These are phyloP conservation scores for Zelleria hepariella DNA, from an alignment of 2,888 invertebrate species.

Conservation along the genomic window DNA sequence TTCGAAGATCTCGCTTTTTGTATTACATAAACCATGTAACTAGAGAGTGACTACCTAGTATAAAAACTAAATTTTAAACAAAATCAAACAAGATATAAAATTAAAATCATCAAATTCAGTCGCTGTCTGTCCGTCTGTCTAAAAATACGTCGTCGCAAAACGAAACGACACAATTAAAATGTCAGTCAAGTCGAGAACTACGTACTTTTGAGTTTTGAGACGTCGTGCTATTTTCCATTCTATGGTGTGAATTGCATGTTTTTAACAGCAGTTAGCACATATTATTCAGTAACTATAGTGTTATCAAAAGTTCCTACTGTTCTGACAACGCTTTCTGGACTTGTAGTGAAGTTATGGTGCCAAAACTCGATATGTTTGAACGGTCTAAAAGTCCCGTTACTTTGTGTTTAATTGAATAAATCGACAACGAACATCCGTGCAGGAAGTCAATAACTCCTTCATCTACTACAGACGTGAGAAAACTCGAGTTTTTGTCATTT, in stretches of 20 bases:
- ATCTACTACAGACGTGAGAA: conserved; percentile 39
- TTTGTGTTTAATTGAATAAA: background rate
- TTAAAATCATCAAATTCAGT: no score
- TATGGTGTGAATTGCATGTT: conserved; percentile 23
- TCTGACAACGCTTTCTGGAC: background rate
- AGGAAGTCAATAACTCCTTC: conserved; percentile 7
- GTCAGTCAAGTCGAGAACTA: conserved; percentile 40
- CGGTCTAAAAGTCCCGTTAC: background rate
- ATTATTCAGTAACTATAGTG: conserved; percentile 12
- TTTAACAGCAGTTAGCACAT: conserved; percentile 27
- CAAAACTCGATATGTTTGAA: background rate
- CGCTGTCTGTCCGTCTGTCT: no score
- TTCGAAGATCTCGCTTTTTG: no score
- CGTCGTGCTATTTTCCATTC: conserved; percentile 28
- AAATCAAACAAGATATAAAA: no score
- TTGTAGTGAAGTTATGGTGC: background rate
- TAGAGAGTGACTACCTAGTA: no score
- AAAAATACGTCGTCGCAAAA: no score
- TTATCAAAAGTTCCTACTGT: conserved; percentile 1
- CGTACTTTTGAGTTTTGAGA: conserved; percentile 53
- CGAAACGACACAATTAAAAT: conserved; percentile 26
- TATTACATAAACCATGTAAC: no score
- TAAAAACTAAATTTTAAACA: no score
- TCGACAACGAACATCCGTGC: background rate
- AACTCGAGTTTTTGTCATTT: conserved; percentile 14